Percentiles rank a stretch among this genome's conserved stretches.
Evolutionary conservation across 2,888 invertebrate species (phyloP).

Genomic region (Trichopoda pennipes): DNA sequence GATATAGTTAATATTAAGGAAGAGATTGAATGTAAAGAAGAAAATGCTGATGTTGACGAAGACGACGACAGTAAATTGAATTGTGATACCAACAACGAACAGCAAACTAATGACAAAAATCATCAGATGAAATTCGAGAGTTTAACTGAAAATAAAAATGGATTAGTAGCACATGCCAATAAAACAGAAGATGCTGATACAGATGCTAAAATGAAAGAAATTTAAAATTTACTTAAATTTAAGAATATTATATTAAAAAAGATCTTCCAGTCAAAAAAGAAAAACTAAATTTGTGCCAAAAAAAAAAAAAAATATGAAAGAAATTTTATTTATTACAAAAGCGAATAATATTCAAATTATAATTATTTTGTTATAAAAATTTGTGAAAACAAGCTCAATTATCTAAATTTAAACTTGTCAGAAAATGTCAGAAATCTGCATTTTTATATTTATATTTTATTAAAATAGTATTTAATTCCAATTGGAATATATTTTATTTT

Average conservation of each 20-base stretch:
- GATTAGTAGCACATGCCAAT: conserved; percentile 68
- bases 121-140: conserved; percentile 58
- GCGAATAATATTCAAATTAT: background rate
- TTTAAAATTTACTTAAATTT: conserved; percentile 70
- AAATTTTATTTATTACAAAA: background rate
- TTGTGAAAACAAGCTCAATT: too few relatives aligned
- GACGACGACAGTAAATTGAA: background rate
- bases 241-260: conserved; percentile 59
- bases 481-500: too few relatives aligned
- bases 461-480: too few relatives aligned
- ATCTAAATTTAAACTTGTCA: too few relatives aligned
- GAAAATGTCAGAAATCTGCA: too few relatives aligned
- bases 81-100: conserved; percentile 33
- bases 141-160: conserved; percentile 65
- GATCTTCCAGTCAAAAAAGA: conserved; percentile 74
- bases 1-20: conserved; percentile 26
- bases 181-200: conserved; percentile 68
- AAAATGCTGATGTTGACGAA: conserved; percentile 4
- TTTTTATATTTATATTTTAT: too few relatives aligned
- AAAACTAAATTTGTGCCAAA: conserved; percentile 75
- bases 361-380: too few relatives aligned
- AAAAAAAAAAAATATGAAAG: conserved; percentile 29
- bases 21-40: conserved; percentile 17
- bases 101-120: conserved; percentile 41
- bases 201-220: conserved; percentile 74